Evolutionary conservation across 2,113 vertebrate genomes (phyloP).

Genomic region (Proteles cristata): DNA sequence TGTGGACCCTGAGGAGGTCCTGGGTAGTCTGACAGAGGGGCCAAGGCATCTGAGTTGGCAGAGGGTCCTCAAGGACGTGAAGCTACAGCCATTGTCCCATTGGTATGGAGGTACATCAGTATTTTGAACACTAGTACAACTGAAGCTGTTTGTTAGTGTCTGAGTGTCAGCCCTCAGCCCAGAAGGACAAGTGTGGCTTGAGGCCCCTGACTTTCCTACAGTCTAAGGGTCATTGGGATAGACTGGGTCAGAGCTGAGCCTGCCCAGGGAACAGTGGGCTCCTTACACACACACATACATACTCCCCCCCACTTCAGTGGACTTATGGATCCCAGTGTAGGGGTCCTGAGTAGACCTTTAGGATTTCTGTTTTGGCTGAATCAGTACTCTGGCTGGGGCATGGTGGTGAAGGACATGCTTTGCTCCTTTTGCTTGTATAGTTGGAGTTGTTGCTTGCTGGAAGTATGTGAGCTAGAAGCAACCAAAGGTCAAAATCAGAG

Average conservation of each 20-base stretch:
- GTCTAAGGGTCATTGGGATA: background rate
- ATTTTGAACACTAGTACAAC: background rate
- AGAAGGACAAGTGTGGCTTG: background rate
- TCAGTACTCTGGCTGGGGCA: background rate
- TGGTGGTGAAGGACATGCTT: background rate
- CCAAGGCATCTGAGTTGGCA: background rate
- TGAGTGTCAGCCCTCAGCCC: background rate
- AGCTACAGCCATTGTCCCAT: background rate
- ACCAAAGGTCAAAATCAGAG: background rate
- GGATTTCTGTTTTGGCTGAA: background rate
- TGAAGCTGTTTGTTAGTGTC: background rate
- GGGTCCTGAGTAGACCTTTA: background rate
- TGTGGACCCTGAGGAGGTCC: background rate
- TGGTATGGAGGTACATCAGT: background rate
- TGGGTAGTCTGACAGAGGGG: background rate
- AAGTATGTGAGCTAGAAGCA: background rate
- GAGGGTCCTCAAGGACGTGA: background rate
- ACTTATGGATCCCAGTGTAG: background rate
- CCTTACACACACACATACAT: background rate
- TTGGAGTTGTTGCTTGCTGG: background rate
- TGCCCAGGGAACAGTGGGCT: background rate
- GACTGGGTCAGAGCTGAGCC: background rate
- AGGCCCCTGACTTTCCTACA: background rate
- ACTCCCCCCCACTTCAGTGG: background rate
- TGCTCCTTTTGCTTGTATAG: too few species aligned